Conservation (phyloP, 2,113 vertebrate genomes). For the Actenoides lindsayi region DNA sequence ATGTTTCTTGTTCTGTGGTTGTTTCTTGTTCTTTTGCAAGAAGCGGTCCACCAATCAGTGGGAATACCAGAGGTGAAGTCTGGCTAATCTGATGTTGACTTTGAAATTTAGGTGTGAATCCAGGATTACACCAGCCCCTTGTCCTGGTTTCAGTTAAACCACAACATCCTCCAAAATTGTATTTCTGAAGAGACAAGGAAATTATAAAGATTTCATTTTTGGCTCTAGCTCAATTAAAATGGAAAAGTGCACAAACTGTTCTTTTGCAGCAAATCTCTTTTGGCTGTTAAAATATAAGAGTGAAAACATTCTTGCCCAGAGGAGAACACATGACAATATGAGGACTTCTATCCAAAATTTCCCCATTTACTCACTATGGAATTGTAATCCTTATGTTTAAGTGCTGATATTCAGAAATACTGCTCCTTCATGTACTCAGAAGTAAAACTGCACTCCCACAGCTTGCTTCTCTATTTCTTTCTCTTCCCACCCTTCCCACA, state of each 20-base stretch:
- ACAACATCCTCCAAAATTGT: neutral
- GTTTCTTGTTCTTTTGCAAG: neutral
- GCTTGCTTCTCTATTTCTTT: slow-evolving; percentile 14
- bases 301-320: neutral
- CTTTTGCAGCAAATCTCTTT: slow-evolving; percentile 20
- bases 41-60: neutral
- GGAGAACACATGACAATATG: slow-evolving; percentile 5
- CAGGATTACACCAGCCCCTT: neutral
- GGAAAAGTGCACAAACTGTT: neutral
- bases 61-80: neutral
- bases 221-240: neutral
- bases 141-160: neutral
- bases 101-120: neutral
- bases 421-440: neutral
- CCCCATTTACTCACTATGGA: neutral
- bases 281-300: neutral
- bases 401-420: slow-evolving; percentile 49
- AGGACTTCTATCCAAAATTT: slow-evolving; percentile 4
- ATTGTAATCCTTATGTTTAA: neutral
- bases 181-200: neutral
- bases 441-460: slow-evolving; percentile 15
- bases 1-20: neutral
- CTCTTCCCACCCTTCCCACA: slow-evolving; percentile 17
- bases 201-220: neutral
- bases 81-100: neutral